Evolutionary conservation across 2,797 vertebrate genomes (phyloP), one percentile per base, ranked within the genome.

Genomic region (Sebastes variabilis): DNA sequence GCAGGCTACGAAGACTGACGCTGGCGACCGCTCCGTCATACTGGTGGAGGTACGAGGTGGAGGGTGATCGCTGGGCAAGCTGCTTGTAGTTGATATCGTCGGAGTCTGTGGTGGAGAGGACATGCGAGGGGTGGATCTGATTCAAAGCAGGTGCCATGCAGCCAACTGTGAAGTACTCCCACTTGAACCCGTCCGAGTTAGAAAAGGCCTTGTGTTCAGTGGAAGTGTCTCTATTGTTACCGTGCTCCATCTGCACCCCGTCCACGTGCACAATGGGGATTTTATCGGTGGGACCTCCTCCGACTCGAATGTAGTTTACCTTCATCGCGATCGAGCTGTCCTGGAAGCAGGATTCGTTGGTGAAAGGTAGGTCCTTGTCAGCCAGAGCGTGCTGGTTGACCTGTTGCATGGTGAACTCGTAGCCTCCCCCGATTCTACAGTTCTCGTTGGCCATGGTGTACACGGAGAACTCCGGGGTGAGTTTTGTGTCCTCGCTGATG

Each of bases 161-260:
- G 9, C 83, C 75, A 1, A 85, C 71, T 0, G 75, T 85, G 24
- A 36, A 58, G 29, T 64, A 85, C 29, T 85, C 83, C 79, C 83
- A 82, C 29, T 79, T 82, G 83, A 49, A 42, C 0, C 79, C 79
- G 2, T 75, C 11, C 0, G 59, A 2, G 66, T 85, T 85, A 11
- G 66, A 71, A 46, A 81, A 85, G 2, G 75, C 79, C 11, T 75
- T 85, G 71, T 72, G 52, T 14, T 85, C 75, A 0, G 72, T 75
- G 0, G 83, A 82, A 0, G 83, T 79, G 46, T 85, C 46, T 8
- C 36, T 16, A 4, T 6, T 2, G 25, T 0, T 2, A 0, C 61
- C 67, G 29, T 79, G 80, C 29, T 85, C 79, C 79, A 85, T 75
- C 38, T 85, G 75, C 2, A 72, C 67, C 1, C 27, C 46, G 49